Evolutionary conservation across 2,797 vertebrate species (phyloP), one percentile per base, ranked within the genome.

Genomic region (Poliocrania exsul): DNA sequence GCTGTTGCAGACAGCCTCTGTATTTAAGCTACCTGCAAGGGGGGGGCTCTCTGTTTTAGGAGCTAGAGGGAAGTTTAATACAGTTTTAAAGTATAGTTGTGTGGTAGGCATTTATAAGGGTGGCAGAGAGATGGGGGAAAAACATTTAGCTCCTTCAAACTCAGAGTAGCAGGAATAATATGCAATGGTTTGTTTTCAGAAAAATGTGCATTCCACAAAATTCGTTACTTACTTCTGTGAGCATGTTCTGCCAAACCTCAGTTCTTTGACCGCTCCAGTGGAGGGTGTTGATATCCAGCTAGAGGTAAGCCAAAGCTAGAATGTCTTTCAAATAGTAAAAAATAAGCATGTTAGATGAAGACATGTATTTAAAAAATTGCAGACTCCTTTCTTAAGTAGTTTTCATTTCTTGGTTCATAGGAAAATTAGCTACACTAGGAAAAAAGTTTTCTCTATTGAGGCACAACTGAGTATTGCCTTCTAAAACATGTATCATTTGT

Each of bases 141-240:
- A 82, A 35, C 9, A 29, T 44, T 28, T 46, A 54, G 16, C 25
- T 75, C 25, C n/a, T 64, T 90, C 64, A 62, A 0, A 67, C 13
- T 72, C 10, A 29, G 37, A 88, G n/a, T 46, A 35, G 16, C 35
- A 9, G 70, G 44, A 89, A 60, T 90, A 83, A 90, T 4, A 35
- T 73, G 10, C 51, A 18, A 37, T 47, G 11, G 11, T 60, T 72
- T n/a, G 9, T 84, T 84, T 84, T 29, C 81, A 99, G 99, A 99
- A 99, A 99, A 99, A 99, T 90, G 99, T 99, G 78, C 99, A 99
- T 98, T 99, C 99, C 94, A 99, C 99, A 20, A 99, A 99, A 74
- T 99, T 99, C 95, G 98, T 99, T 61, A 99, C 99, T 28, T 99
- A 99, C 57, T 99, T 99, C 97, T 99, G 99, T 96, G 99, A 99